These are phyloP conservation scores for Plagodis pulveraria DNA, from an alignment of 2,888 invertebrate species.

Conservation along the genomic window DNA sequence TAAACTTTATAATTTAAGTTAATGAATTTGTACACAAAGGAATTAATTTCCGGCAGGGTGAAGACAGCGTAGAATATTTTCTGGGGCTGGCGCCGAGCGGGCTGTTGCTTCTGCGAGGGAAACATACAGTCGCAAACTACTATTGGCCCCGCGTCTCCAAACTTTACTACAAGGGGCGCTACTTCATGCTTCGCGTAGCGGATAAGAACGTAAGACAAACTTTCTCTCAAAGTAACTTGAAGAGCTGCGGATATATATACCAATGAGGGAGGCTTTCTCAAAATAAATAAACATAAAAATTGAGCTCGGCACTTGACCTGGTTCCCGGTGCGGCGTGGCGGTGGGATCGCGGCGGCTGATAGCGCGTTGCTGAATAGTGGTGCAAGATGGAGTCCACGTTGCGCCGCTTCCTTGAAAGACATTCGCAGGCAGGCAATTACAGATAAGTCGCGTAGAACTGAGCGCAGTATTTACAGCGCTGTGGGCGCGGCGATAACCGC, in stretches of 20 bases:
- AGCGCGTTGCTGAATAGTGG: slow-evolving; percentile 70
- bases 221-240: slow-evolving; percentile 36
- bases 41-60: slow-evolving; percentile 87
- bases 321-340: slow-evolving; percentile 43
- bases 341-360: slow-evolving; percentile 63
- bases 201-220: slow-evolving; percentile 94
- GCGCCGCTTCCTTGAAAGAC: slow-evolving; percentile 79
- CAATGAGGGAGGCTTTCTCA: slow-evolving; percentile 34
- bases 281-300: slow-evolving; percentile 63
- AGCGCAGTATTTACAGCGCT: slow-evolving; percentile 78
- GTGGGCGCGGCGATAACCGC: slow-evolving; percentile 64
- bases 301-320: slow-evolving; percentile 67
- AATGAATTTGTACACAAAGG: slow-evolving; percentile 8
- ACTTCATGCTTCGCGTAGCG: slow-evolving; percentile 97
- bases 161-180: slow-evolving; percentile 97
- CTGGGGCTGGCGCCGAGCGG: slow-evolving; percentile 98
- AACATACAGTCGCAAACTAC: slow-evolving; percentile 98
- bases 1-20: slow-evolving; percentile 19
- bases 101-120: slow-evolving; percentile 96
- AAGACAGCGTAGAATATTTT: slow-evolving; percentile 98
- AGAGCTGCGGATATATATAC: slow-evolving; percentile 6
- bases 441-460: slow-evolving; percentile 81
- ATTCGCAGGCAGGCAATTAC: slow-evolving; percentile 82
- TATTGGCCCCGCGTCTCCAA: slow-evolving; percentile 99
- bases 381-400: slow-evolving; percentile 77